A percentile compares a stretch with the other conserved stretches of the same genome.
Evolutionary conservation across 1,140 invertebrate species (phyloP).

Genomic region (Heliconius eleuchia): DNA sequence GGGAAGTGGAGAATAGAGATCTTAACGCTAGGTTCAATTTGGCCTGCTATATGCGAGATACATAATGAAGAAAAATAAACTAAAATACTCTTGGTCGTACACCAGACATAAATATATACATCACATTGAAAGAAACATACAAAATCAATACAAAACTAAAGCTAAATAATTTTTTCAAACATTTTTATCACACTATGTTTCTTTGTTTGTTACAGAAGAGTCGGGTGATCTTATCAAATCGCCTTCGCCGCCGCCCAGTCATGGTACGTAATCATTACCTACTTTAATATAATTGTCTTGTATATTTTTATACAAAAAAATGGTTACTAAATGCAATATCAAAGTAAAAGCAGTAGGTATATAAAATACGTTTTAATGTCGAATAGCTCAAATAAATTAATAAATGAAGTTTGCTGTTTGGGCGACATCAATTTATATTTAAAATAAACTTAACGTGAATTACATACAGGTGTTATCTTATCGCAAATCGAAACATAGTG

Average conservation of each 20-base stretch:
- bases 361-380: not conserved
- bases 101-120: too few relatives aligned
- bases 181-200: not conserved
- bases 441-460: not conserved
- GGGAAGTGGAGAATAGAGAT: too few relatives aligned
- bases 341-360: not conserved
- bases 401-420: not conserved
- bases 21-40: too few relatives aligned
- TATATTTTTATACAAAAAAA: not conserved
- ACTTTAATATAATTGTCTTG: not conserved
- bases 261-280: conserved; percentile 57
- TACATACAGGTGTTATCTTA: not conserved
- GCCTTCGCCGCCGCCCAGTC: conserved; percentile 79
- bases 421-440: not conserved
- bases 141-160: too few relatives aligned
- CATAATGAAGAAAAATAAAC: too few relatives aligned
- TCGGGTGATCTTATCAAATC: conserved; percentile 78
- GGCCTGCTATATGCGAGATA: too few relatives aligned
- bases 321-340: not conserved
- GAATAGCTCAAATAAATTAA: not conserved
- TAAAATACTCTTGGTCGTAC: too few relatives aligned
- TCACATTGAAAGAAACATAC: too few relatives aligned
- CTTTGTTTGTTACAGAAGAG: conserved; percentile 71
- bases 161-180: not conserved
- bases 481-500: not conserved